Evolutionary conservation across 2,888 invertebrate species (phyloP), one percentile per base, ranked within the genome.

Genomic region (Hofmannophila pseudospretella): DNA sequence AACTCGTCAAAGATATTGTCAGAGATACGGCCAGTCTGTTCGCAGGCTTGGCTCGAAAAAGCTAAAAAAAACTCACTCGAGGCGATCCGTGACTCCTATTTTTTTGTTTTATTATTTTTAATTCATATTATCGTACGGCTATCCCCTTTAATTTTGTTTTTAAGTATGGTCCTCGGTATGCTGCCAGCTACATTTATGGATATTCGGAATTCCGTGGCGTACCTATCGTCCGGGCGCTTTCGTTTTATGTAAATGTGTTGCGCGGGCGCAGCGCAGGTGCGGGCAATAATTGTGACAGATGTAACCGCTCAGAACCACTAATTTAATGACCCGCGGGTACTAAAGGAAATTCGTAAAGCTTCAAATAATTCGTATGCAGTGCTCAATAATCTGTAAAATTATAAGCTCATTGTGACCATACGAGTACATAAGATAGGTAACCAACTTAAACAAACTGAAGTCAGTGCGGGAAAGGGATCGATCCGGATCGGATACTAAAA

Each of bases 71-170:
- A 77, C 72, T 54, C 52, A 70, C 85, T 80, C 81, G 81, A 71
- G 84, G 85, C 86, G 86, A 82, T 82, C 86, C 85, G 84, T 85
- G 85, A 84, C 84, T 85, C 67, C 71, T 78, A 76, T 84, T 81
- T 84, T 85, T 84, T 84, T 81, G 74, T 77, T 84, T 84, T 84
- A 82, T 84, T 84, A 82, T 85, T 86, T 85, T 85, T 85, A 84
- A 86, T 85, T 85, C 85, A 85, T 86, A 85, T 85, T 85, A 86
- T 85, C 81, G 84, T 81, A 78, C 69, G 77, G 84, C 82, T 82
- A 82, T 84, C 82, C 86, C 81, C 86, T 86, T 86, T 85, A 86
- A 85, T 86, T 86, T 86, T 81, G 85, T 84, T 84, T 86, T 86
- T 85, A 85, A 86, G 84, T 85, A 84, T 82, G 84, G 82, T 67